A percentile compares a stretch with the other conserved stretches of the same genome.
Evolutionary conservation across 2,888 invertebrate species (phyloP).

Genomic region (Apeira syringaria): DNA sequence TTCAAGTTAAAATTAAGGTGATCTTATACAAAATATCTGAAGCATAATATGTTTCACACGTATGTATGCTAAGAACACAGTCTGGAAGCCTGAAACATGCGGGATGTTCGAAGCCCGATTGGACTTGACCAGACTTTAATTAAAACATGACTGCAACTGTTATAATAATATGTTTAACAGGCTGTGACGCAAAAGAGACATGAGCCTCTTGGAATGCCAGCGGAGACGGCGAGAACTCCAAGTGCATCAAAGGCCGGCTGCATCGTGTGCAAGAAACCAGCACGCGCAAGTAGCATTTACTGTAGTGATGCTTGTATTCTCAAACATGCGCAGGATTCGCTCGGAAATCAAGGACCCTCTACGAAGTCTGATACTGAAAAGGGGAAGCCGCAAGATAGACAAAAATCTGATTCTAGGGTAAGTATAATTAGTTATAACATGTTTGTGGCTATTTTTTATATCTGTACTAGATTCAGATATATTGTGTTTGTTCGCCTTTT

Average conservation of each 20-base stretch:
- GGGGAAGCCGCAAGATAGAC: conserved; percentile 56
- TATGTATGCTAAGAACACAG: too few relatives aligned
- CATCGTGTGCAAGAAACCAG: conserved; percentile 90
- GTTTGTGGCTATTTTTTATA: too few relatives aligned
- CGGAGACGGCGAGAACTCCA: conserved; percentile 21
- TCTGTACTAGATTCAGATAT: too few relatives aligned
- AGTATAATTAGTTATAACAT: too few relatives aligned
- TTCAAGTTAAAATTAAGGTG: too few relatives aligned
- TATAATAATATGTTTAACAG: background rate
- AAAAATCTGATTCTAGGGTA: conserved; percentile 69
- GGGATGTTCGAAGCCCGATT: too few relatives aligned
- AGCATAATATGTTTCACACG: too few relatives aligned
- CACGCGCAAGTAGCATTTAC: conserved; percentile 92
- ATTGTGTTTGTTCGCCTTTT: too few relatives aligned
- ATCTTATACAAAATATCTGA: too few relatives aligned
- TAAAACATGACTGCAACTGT: too few relatives aligned
- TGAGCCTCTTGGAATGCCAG: conserved; percentile 22
- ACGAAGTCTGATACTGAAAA: conserved; percentile 47
- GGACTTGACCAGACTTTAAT: too few relatives aligned
- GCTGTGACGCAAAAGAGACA: conserved; percentile 36
- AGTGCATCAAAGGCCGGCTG: conserved; percentile 76
- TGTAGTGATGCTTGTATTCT: conserved; percentile 95
- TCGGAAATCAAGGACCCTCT: conserved; percentile 48
- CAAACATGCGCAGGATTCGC: conserved; percentile 90
- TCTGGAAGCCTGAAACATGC: too few relatives aligned